Evolutionary conservation across 2,888 invertebrate genomes (phyloP), one percentile per base, ranked within the genome.

Genomic region (Zootermopsis nevadensis): DNA sequence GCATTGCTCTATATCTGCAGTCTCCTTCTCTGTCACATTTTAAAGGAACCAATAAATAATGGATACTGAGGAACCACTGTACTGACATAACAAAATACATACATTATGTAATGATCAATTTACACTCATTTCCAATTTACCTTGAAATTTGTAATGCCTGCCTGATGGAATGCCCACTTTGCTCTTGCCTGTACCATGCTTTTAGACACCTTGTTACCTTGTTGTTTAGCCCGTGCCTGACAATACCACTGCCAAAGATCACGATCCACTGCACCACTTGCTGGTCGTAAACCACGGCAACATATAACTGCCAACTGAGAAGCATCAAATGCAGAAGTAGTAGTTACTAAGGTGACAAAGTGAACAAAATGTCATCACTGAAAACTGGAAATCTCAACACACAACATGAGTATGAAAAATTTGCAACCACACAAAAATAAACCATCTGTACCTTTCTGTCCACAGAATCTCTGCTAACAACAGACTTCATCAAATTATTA

Each of bases 171-270:
- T 22, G 66, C 82, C 72, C 80, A 77, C 31, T 80, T 82, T 33
- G 84, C 84, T 72, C 81, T 79, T 19, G 72, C 60, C 77, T 85
- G 84, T n/a, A 85, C 72, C 55, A 69, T 33, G 33, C 55, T 48
- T 53, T 83, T 85, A 12, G 84, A 53, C 15, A 83, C 55, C 42
- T 77, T 82, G 3, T 22, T 66, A 12, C 81, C 83, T 38, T 42
- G 77, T 27, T 31, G 30, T 24, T 77, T 80, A 48, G 55, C 35
- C 24, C n/a, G 24, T 12, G 55, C n/a, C 30, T 48, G 15, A 77
- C 82, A 83, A 31, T 83, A 85, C 84, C 84, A 85, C 22, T 35
- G 27, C 84, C 84, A 85, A 35, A 85, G 60, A 19, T 85, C 82
- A 22, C 81, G 83, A 48, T 83, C 83, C 12, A 83, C 48, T 6